Evolutionary conservation across 2,113 vertebrate genomes (phyloP).

Genomic region (Hippocampus zosterae): DNA sequence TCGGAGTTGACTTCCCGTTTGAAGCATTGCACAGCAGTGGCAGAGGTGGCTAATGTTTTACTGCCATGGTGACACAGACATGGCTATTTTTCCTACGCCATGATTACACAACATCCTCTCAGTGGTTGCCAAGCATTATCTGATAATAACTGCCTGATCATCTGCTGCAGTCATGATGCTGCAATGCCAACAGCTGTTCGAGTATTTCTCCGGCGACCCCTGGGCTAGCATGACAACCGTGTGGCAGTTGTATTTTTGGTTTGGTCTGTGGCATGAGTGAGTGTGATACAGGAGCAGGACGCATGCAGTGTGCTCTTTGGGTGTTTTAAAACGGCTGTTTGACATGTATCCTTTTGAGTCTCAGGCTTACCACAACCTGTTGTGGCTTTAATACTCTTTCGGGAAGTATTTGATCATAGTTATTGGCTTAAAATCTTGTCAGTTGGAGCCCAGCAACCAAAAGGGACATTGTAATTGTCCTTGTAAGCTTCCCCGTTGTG

Average conservation of each 20-base stretch:
- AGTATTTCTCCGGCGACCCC: constrained; percentile 11
- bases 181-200: constrained; percentile 21
- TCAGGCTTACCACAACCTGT: constrained; percentile 52
- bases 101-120: constrained; percentile 54
- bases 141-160: constrained; percentile 44
- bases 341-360: constrained; percentile 41
- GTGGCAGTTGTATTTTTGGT: constrained; percentile 15
- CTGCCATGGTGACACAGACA: constrained; percentile 21
- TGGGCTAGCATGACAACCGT: constrained; percentile 5
- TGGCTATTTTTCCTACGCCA: constrained; percentile 30
- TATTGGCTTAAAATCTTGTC: constrained; percentile 58
- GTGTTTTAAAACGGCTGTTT: constrained; percentile 21
- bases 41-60: constrained; percentile 20
- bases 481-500: constrained; percentile 19
- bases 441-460: constrained; percentile 32
- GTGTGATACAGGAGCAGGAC: constrained; percentile 4
- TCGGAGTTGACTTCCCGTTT: too few species aligned
- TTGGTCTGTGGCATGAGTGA: constrained; percentile 3
- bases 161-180: constrained; percentile 35
- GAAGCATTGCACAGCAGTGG: neutral
- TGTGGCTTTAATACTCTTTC: constrained; percentile 51
- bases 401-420: constrained; percentile 60
- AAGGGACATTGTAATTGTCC: constrained; percentile 43
- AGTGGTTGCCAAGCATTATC: constrained; percentile 42
- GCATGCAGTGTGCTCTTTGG: neutral